These are phyloP conservation scores for Oceanodroma tethys DNA, from an alignment of 2,113 vertebrate genomes.

Conservation along the genomic window DNA sequence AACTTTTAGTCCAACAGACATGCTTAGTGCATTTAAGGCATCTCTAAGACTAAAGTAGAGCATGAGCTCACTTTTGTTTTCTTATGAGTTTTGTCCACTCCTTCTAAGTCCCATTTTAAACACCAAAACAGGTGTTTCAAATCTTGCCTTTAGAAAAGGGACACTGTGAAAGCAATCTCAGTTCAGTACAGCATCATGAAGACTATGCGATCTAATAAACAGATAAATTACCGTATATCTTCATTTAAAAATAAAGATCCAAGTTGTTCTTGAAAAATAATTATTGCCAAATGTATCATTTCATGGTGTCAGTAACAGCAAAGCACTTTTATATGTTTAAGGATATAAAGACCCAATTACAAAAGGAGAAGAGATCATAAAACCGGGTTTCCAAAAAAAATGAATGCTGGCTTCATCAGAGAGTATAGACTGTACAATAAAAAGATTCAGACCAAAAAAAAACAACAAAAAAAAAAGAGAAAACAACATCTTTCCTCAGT, in stretches of 20 bases:
- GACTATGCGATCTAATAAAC: background rate
- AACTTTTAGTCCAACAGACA: background rate
- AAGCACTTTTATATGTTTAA: background rate
- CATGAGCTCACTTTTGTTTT: background rate
- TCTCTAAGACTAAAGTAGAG: background rate
- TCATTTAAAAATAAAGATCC: background rate
- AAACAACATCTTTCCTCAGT: background rate
- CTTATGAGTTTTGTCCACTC: background rate
- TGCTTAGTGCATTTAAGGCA: background rate
- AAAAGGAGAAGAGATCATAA: background rate
- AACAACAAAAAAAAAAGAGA: background rate
- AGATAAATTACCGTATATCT: background rate
- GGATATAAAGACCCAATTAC: background rate
- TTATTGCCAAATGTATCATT: background rate
- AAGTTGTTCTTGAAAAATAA: background rate
- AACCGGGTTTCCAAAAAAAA: background rate
- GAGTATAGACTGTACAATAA: background rate
- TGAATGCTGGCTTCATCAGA: background rate
- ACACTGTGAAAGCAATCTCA: slow-evolving; percentile 12
- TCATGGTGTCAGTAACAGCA: background rate
- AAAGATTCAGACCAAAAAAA: background rate
- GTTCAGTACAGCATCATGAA: background rate
- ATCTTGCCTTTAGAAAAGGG: background rate
- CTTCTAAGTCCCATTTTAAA: background rate
- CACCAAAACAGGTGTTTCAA: background rate